Base-by-base conservation (phyloP, 1,140 invertebrate species). In the Formica exsecta region DNA sequence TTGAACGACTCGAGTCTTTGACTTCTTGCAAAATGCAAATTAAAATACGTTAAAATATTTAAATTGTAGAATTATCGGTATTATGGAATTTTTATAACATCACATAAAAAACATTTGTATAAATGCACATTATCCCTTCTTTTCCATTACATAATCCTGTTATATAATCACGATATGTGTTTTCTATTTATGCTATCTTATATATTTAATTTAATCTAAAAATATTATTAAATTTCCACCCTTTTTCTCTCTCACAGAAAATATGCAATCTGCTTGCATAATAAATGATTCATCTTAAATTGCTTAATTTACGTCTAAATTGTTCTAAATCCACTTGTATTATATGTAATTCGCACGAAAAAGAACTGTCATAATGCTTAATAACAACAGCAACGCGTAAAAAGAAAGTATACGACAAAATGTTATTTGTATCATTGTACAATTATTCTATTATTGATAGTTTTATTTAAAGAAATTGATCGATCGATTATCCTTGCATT, bases 371-470 rank as follows among this genome's bases (percentile, higher is more conserved):
- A 22, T 29, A 41, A 74, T 11, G 7, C 13, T 25, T 32, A 77
- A 70, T 41, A 68, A 70, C 4, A 2, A 48, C 3, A n/a, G 38
- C n/a, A 36, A 4, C 13, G 3, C 5, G 38, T 38, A n/a, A 59
- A 57, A 65, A 48, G 38, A 19, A 73, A 80, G n/a, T 13, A 8
- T 16, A 13, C n/a, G n/a, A 13, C 3, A 3, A 68, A 44, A 25
- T 22, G 2, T 36, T 29, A 41, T 48, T 44, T 41, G n/a, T 22
- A 25, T 77, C 75, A 51, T 51, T 48, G 25, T 19, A n/a, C 19
- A 1, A 77, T 77, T 68, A 7, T 73, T 57, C 25, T 9, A 22
- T 32, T 38, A 51, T 65, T 77, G 29, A 77, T 38, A 59, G n/a
- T 36, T 77, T 13, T 51, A 36, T 77, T 61, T 38, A 29, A 32